Conservation (phyloP, 2,888 invertebrate genomes). For the Leucoptera coffeella region DNA sequence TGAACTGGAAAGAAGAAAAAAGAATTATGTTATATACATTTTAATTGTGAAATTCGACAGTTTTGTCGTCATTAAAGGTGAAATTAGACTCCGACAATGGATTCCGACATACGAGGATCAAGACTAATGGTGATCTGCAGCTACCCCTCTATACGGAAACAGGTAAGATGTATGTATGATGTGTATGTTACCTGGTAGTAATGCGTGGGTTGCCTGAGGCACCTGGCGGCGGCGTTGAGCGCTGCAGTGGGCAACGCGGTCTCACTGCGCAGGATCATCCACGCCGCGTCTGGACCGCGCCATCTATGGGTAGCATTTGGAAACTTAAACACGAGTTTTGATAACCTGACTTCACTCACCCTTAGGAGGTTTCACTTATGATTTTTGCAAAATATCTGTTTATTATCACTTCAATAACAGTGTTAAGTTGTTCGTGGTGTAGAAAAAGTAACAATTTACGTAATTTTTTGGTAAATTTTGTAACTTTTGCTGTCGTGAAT, state of each 20-base stretch:
- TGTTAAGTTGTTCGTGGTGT: too few relatives aligned
- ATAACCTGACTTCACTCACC: too few relatives aligned
- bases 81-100: neutral
- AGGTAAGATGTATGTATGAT: neutral
- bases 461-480: too few relatives aligned
- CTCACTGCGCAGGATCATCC: constrained; percentile 50
- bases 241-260: constrained; percentile 67
- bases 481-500: too few relatives aligned
- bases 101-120: neutral
- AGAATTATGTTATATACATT: too few relatives aligned
- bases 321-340: too few relatives aligned
- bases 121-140: neutral
- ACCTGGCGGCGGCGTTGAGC: constrained; percentile 65
- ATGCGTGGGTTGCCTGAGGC: constrained; percentile 70
- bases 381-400: too few relatives aligned
- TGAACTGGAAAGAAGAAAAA: constrained; percentile 34
- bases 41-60: neutral
- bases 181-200: constrained; percentile 57
- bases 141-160: neutral
- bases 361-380: too few relatives aligned
- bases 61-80: too few relatives aligned
- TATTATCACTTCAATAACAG: too few relatives aligned
- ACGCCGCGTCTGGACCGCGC: constrained; percentile 65
- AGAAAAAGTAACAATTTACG: too few relatives aligned
- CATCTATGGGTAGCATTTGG: too few relatives aligned